A percentile compares a stretch with the other conserved stretches of the same genome.
Evolutionary conservation across 2,888 invertebrate species (phyloP).

Genomic region (Ormia ochracea): DNA sequence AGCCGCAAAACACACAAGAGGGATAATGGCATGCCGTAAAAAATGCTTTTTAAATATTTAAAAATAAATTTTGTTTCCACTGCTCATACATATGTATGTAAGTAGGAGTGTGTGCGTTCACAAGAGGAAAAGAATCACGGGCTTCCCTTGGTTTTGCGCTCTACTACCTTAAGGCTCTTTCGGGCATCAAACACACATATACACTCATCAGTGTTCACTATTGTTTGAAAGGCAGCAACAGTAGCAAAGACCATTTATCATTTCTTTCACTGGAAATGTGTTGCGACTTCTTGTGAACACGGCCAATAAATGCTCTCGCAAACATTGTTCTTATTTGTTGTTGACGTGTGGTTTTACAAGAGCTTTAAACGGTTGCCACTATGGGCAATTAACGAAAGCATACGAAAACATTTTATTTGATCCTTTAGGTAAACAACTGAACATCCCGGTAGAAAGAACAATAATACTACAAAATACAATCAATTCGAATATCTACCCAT

Average conservation of each 20-base stretch:
- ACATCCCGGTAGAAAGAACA: background rate
- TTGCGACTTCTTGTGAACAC: constrained; percentile 13
- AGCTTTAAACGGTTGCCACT: constrained; percentile 74
- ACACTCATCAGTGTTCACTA: constrained; percentile 14
- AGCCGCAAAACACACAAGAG: constrained; percentile 34
- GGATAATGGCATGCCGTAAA: background rate
- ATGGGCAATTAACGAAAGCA: constrained; percentile 74
- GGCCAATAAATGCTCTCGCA: constrained; percentile 6
- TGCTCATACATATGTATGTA: no score
- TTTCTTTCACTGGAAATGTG: background rate
- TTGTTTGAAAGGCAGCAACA: constrained; percentile 27
- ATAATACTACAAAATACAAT: background rate
- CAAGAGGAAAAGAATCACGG: background rate
- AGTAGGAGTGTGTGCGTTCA: no score
- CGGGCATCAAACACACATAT: background rate
- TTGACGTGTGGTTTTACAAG: constrained; percentile 66
- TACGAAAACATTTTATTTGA: constrained; percentile 72
- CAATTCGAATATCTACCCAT: background rate
- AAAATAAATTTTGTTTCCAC: constrained; percentile 51
- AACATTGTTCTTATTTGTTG: constrained; percentile 20
- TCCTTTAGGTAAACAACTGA: constrained; percentile 73
- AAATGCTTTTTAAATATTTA: constrained; percentile 55
- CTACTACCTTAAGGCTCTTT: constrained; percentile 43
- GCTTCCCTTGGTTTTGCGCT: constrained; percentile 26
- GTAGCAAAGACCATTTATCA: constrained; percentile 44